These are phyloP conservation scores for Empidonax alnorum DNA, from an alignment of 2,113 vertebrate species.

Conservation along the genomic window DNA sequence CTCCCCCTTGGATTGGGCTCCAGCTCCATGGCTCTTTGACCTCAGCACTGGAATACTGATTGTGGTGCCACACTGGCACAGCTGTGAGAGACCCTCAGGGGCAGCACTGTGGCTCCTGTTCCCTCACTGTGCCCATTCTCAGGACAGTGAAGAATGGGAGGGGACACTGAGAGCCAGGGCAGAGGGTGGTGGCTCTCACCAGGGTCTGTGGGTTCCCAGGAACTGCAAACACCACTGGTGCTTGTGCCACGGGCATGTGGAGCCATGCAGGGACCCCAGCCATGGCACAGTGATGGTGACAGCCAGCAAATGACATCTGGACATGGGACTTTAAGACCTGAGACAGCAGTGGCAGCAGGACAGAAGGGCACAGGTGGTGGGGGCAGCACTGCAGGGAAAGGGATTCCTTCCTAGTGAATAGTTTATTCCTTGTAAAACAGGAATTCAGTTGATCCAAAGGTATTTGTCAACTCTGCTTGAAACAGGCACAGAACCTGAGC, in stretches of 20 bases:
- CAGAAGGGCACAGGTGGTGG: fast-evolving
- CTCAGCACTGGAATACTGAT: not conserved
- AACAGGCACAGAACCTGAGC: not conserved
- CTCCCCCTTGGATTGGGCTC: not conserved
- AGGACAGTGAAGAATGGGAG: not conserved
- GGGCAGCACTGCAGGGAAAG: not conserved
- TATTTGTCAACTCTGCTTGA: not conserved
- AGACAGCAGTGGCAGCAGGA: not conserved
- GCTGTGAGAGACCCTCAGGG: not conserved
- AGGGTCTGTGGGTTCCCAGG: not conserved
- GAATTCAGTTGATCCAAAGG: not conserved
- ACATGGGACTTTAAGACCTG: not conserved
- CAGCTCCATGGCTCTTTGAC: not conserved
- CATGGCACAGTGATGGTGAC: not conserved
- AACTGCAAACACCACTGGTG: not conserved
- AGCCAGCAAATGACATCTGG: not conserved
- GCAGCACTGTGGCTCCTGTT: not conserved
- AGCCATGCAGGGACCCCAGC: not conserved
- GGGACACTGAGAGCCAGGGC: not conserved
- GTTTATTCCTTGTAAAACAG: not conserved
- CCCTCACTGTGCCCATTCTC: not conserved
- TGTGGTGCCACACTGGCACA: fast-evolving
- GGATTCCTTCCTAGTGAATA: not conserved
- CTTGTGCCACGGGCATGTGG: fast-evolving
- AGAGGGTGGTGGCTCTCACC: not conserved